Evolutionary conservation across 2,888 invertebrate genomes (phyloP), one percentile per base, ranked within the genome.

Genomic region (Neelides folsomi): DNA sequence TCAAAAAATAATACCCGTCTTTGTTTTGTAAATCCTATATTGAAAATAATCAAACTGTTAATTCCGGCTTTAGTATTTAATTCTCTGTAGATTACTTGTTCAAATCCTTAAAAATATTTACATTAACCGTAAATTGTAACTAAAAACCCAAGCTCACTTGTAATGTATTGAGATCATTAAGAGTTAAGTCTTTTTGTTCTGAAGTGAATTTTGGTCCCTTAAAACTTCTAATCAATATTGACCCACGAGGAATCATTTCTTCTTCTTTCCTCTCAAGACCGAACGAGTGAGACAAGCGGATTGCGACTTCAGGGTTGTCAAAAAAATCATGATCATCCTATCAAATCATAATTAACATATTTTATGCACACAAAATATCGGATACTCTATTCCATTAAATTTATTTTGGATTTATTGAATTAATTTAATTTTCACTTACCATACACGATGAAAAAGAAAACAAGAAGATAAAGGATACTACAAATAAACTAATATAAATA

Each of bases 1-100:
- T 78, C 1, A 90, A 67, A 48, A 83, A 77, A 67, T 92, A 92
- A 65, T 83, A 80, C 37, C 79, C 80, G 72, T 83, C 80, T 47
- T 75, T 70, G 51, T 76, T 72, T 8, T 85, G 81, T 19, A 86
- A 69, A 63, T 72, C 72, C 79, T 82, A 68, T 5, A 27, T 48
- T 74, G 73, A 54, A 51, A 39, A 43, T 12, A 37, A 36, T 15
- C 52, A 47, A 51, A 47, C 45, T 46, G 39, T 48, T 40, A 58
- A 51, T 42, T 36, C 38, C 16, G 19, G 37, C n/a, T 27, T 39
- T 16, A 38, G 37, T 38, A 40, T 43, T 19, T n/a, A n/a, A 6
- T 46, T 35, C 2, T 42, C 41, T 20, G 6, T 20, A 27, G 27
- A 5, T 27, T 7, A 27, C 7, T 27, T 27, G 27, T 27, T 27